These are phyloP conservation scores for Benthochromis sp. DNA, from an alignment of 2,113 vertebrate genomes.

Conservation along the genomic window DNA sequence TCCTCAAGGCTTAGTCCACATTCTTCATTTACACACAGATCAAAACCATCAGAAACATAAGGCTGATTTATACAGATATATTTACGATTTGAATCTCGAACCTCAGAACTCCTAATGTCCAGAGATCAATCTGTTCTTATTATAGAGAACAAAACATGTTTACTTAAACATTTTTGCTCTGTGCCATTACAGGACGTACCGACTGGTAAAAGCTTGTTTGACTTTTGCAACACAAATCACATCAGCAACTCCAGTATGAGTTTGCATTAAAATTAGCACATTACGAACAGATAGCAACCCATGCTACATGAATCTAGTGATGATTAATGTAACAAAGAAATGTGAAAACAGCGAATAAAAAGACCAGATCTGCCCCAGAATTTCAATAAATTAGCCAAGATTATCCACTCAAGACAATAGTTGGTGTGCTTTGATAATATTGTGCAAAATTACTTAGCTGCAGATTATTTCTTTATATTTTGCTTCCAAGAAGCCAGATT, in stretches of 20 bases:
- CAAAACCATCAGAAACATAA: background rate
- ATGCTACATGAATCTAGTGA: background rate
- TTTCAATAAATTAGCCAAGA: background rate
- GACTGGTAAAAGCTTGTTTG: background rate
- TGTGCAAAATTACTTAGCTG: background rate
- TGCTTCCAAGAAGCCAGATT: background rate
- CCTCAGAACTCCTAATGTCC: background rate
- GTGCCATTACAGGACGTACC: rapidly evolving
- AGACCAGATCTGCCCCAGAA: background rate
- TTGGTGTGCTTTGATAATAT: background rate
- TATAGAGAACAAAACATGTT: background rate
- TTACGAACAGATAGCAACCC: rapidly evolving
- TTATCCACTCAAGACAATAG: background rate
- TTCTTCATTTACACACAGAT: background rate
- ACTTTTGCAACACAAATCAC: background rate
- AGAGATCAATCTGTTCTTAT: background rate
- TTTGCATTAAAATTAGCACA: background rate
- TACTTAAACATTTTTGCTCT: background rate
- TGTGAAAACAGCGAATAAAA: background rate
- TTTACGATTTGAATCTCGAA: background rate
- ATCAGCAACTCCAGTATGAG: background rate
- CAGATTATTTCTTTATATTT: background rate
- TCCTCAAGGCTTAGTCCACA: background rate
- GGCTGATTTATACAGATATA: background rate
- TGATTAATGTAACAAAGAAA: background rate